These are phyloP conservation scores for Spodoptera exigua DNA, from an alignment of 2,888 invertebrate species.

Conservation along the genomic window DNA sequence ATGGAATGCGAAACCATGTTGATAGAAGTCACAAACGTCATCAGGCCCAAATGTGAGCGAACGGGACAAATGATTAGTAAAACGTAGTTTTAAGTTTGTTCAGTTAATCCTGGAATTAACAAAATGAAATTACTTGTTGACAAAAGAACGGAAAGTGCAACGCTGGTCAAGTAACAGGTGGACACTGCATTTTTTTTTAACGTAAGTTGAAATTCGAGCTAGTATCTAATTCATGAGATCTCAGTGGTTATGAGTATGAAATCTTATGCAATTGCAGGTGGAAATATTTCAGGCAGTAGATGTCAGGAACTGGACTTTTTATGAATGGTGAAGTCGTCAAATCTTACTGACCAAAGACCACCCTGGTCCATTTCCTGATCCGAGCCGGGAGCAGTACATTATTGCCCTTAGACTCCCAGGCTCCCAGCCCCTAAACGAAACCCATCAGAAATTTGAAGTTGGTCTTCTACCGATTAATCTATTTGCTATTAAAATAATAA, in stretches of 20 bases:
- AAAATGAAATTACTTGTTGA: conserved; percentile 67
- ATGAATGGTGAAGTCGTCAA: too few relatives aligned
- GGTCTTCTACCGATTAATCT: too few relatives aligned
- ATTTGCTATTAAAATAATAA: too few relatives aligned
- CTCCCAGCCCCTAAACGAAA: too few relatives aligned
- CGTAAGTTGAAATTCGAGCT: conserved; percentile 19
- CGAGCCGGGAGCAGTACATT: too few relatives aligned
- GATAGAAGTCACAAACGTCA: conserved; percentile 22
- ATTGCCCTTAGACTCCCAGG: too few relatives aligned
- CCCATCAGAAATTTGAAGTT: too few relatives aligned
- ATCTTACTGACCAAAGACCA: too few relatives aligned
- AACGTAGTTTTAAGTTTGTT: conserved; percentile 35
- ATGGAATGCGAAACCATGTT: conserved; percentile 6
- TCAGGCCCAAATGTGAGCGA: conserved; percentile 45
- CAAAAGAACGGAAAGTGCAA: conserved; percentile 13
- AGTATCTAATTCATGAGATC: neutral
- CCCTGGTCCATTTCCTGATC: too few relatives aligned
- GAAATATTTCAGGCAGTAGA: too few relatives aligned
- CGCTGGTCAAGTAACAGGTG: conserved; percentile 30
- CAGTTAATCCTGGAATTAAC: conserved; percentile 33
- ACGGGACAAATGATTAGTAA: conserved; percentile 17
- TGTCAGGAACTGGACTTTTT: too few relatives aligned
- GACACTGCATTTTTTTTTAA: conserved; percentile 15
- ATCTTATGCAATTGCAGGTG: neutral
- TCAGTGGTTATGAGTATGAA: too few relatives aligned